These are phyloP conservation scores for Camponotus pennsylvanicus DNA, from an alignment of 1,140 invertebrate genomes.

Conservation along the genomic window DNA sequence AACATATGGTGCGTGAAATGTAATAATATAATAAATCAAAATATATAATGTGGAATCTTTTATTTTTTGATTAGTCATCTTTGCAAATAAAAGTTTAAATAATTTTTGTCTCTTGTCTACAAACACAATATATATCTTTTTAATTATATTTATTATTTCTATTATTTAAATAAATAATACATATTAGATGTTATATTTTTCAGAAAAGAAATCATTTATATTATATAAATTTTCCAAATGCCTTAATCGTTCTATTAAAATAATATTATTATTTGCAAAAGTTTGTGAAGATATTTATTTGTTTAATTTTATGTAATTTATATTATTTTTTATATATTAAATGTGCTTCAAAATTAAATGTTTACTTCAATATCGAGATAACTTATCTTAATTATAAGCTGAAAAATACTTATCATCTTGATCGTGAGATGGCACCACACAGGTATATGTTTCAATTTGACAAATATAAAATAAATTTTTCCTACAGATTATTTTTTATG, in stretches of 20 bases:
- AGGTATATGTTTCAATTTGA: conserved; percentile 13
- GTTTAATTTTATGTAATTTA: not conserved
- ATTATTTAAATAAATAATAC: conserved; percentile 22
- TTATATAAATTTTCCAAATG: not conserved
- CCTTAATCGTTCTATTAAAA: not conserved
- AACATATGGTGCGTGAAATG: not conserved
- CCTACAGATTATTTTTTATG: not conserved
- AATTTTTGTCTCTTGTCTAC: not conserved
- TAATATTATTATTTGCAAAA: not conserved
- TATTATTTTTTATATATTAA: not conserved
- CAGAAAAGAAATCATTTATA: not conserved
- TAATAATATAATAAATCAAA: not conserved
- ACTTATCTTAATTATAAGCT: not conserved
- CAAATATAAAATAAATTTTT: conserved; percentile 20
- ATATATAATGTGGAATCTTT: not conserved
- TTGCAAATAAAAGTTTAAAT: not conserved
- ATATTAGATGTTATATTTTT: not conserved
- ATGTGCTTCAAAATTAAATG: not conserved
- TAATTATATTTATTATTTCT: not conserved
- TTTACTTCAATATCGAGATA: not conserved
- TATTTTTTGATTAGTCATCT: not conserved
- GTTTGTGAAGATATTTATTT: not conserved
- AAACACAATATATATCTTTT: not conserved
- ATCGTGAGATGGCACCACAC: conserved; percentile 57
- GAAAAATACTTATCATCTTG: conserved; percentile 29